Conservation (phyloP, 2,888 invertebrate genomes). For the Rotaria socialis region DNA sequence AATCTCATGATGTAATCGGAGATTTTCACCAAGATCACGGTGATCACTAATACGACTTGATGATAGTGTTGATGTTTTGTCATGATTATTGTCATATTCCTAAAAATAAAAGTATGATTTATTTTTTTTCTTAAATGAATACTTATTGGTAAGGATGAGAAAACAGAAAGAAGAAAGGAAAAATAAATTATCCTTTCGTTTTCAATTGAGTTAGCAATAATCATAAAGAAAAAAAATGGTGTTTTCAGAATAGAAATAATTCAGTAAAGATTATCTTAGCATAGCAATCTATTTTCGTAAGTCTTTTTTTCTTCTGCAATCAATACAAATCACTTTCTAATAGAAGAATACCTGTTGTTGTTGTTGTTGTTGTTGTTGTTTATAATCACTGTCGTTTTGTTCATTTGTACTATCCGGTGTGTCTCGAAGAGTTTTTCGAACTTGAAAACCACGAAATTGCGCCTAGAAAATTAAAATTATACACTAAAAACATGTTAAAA, state of each 20-base stretch:
- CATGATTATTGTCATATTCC: background rate
- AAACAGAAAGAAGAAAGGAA: background rate
- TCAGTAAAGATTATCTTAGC: background rate
- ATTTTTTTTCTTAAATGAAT: background rate
- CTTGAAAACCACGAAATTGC: slow-evolving; percentile 10
- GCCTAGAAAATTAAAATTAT: background rate
- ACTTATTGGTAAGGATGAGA: background rate
- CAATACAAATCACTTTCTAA: too few relatives aligned
- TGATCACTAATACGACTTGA: background rate
- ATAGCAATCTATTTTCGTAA: background rate
- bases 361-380: background rate
- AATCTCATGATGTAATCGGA: background rate
- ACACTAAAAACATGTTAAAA: background rate
- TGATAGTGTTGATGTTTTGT: background rate
- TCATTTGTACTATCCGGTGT: background rate
- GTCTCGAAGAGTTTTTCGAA: background rate
- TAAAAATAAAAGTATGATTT: background rate
- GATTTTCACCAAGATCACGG: background rate
- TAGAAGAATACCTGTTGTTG: background rate
- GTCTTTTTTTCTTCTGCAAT: too few relatives aligned
- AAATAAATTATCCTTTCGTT: background rate
- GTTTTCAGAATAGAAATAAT: background rate
- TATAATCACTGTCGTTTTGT: background rate
- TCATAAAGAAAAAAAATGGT: background rate
- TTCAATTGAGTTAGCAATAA: background rate